Evolutionary conservation across 2,888 invertebrate genomes (phyloP).

Genomic region (Timema podura): DNA sequence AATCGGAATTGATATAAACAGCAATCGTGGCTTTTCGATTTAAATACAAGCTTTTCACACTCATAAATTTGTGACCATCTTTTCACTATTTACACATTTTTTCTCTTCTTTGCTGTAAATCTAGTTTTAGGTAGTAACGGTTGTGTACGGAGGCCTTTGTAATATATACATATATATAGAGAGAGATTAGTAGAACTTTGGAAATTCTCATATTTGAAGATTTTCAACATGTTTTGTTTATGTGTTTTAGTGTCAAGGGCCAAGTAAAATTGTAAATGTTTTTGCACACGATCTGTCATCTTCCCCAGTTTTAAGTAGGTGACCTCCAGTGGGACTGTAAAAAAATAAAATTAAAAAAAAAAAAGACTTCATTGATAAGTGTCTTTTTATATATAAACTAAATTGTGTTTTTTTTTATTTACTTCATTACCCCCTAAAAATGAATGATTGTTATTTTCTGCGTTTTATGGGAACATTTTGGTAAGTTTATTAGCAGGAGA

Average conservation of each 20-base stretch:
- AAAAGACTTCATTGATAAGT: conserved; percentile 18
- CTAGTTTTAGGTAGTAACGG: conserved; percentile 25
- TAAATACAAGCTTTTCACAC: background rate
- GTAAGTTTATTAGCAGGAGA: too few species aligned
- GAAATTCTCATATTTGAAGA: too few species aligned
- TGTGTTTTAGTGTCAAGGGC: too few species aligned
- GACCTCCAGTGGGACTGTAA: conserved; percentile 28
- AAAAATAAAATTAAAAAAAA: conserved; percentile 26
- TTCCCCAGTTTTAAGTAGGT: conserved; percentile 29
- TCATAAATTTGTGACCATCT: conserved; percentile 17
- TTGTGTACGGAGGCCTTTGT: conserved; percentile 27
- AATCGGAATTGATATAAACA: too few species aligned
- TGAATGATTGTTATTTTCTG: too few species aligned
- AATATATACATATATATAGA: background rate
- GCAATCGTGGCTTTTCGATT: too few species aligned
- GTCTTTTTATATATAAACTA: conserved; percentile 6
- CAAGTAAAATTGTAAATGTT: conserved; percentile 21
- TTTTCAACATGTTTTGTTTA: too few species aligned
- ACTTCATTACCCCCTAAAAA: too few species aligned
- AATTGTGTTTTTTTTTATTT: conserved; percentile 14
- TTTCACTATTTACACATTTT: conserved; percentile 15
- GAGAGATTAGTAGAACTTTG: too few species aligned
- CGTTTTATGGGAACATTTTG: background rate
- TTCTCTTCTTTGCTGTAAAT: conserved; percentile 22
- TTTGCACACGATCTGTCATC: conserved; percentile 29